phyloP scores from a whole-genome alignment of 2,113 vertebrate genomes.

The Fregata magnificens region DNA sequence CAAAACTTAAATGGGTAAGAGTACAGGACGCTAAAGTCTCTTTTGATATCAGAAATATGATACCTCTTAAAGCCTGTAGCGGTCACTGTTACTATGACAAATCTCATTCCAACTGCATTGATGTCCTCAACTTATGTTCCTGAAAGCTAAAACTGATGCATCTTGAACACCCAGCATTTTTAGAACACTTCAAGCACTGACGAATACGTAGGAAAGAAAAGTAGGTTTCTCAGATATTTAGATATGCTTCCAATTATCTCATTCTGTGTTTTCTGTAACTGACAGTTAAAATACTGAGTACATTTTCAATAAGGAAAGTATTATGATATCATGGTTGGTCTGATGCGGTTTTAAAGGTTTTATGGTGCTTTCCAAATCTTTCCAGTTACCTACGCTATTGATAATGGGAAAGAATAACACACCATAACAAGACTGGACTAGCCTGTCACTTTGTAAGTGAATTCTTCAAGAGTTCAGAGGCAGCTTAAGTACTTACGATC shows the following conservation, averaged over 20 bases:
- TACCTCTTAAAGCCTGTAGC: not conserved
- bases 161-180: conserved; percentile 7
- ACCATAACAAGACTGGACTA: not conserved
- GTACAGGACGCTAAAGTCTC: not conserved
- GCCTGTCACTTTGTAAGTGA: not conserved
- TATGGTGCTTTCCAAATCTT: not conserved
- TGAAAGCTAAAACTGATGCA: not conserved
- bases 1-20: not conserved
- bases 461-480: not conserved
- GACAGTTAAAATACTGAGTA: not conserved
- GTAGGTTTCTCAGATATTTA: not conserved
- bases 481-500: not conserved
- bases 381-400: not conserved
- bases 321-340: not conserved
- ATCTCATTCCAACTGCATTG: not conserved
- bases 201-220: not conserved
- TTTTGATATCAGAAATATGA: not conserved
- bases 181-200: not conserved
- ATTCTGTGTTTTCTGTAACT: not conserved
- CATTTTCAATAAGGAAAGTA: not conserved
- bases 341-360: not conserved
- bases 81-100: not conserved
- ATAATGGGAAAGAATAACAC: not conserved
- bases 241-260: not conserved
- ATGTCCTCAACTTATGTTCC: not conserved